Base-by-base conservation (phyloP, 53 echinoderm and acorn worm species). In the Zoroaster sp. region DNA sequence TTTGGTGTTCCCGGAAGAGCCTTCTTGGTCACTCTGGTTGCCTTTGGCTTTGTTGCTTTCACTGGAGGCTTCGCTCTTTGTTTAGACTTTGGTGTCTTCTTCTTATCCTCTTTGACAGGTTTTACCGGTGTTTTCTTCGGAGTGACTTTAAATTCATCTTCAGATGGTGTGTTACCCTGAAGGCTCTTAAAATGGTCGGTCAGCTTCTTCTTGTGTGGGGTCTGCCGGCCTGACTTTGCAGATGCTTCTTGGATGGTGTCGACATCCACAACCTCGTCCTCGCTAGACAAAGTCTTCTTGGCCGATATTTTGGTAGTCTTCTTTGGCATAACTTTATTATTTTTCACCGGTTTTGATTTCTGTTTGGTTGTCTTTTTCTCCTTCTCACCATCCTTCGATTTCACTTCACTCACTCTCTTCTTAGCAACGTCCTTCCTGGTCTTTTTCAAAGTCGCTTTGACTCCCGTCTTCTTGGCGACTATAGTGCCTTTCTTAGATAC, bases 101-200 rank as follows among this genome's bases (percentile, higher is more conserved):
- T 83, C 81, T 78, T 86, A 9, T 91, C 43, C 28, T 75, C 68
- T 75, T 54, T 83, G 3, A 11, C 75, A 53, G 74, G 74, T 49
- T 67, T 91, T 20, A 43, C 28, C 17, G 75, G 55, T 30, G 83
- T 86, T 71, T 51, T 78, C 40, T 66, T 47, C 7, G 49, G 40
- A 39, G 49, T 69, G 12, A 41, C 31, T 81, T 72, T 81, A 41
- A 69, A 72, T 51, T 66, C 65, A 66, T 79, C 55, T 83, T 91
- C 86, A 3, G 87, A 74, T 47, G 80, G 40, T 8, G 40, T 72
- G 54, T 37, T 71, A 25, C 69, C 53, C 13, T 78, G 54, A 1
- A 71, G 34, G 14, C 53, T 65, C 55, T 80, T 80, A 54, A 93
- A 93, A 73, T 93, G 93, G 69, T 93, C 93, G 1, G 93, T 83